These are phyloP conservation scores for Oikopleura dioica DNA, from an alignment of 23 tunicate species.

Conservation along the genomic window DNA sequence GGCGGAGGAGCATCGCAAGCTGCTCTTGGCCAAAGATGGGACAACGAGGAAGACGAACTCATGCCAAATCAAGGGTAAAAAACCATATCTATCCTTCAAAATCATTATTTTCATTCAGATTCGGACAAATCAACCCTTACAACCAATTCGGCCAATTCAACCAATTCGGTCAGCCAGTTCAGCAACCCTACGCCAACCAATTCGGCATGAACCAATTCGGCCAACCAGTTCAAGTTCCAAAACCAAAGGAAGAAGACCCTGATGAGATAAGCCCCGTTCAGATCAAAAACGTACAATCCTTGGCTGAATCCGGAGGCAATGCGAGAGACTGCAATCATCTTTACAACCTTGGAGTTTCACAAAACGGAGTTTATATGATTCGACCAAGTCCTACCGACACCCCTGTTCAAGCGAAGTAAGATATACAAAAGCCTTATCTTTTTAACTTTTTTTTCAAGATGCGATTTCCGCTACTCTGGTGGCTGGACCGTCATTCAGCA, in stretches of 20 bases:
- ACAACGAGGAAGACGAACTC: no score
- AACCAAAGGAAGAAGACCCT: background rate
- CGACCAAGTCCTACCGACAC: background rate
- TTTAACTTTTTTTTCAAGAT: background rate
- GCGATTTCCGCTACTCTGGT: background rate
- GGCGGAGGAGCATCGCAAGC: background rate
- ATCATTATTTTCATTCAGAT: background rate
- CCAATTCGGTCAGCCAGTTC: background rate
- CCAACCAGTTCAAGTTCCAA: background rate
- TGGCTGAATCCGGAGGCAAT: background rate
- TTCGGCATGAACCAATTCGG: no score
- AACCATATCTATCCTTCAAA: background rate
- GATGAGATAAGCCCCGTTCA: background rate
- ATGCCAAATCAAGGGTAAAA: no score
- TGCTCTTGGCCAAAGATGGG: no score
- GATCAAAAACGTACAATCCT: background rate
- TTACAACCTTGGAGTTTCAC: background rate
- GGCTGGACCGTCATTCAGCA: constrained; percentile 6
- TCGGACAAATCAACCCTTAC: background rate
- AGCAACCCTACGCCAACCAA: background rate
- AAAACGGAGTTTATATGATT: background rate
- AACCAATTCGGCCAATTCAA: background rate
- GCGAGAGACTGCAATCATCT: background rate
- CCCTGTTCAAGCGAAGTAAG: background rate
- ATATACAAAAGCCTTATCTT: no score